Evolutionary conservation across 2,797 vertebrate genomes (phyloP).

Genomic region (Rallus crepitans): DNA sequence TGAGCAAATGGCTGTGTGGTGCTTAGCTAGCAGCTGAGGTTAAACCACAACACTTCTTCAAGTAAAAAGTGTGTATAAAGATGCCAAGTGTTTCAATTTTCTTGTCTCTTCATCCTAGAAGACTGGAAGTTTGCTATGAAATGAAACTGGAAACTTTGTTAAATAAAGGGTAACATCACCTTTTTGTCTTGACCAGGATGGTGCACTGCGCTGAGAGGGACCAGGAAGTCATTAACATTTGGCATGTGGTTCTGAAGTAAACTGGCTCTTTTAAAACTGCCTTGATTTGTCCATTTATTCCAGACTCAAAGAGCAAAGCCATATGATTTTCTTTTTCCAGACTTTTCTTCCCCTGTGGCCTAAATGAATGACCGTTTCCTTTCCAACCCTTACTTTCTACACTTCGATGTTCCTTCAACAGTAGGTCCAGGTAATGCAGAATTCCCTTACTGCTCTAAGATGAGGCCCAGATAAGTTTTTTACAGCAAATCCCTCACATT

Average conservation of each 20-base stretch:
- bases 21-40: too few species aligned
- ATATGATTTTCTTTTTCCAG: background rate
- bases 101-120: background rate
- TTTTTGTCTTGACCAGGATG: background rate
- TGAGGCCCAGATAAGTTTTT: background rate
- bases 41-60: background rate
- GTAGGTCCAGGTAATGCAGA: background rate
- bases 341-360: background rate
- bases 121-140: background rate
- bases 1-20: too few species aligned
- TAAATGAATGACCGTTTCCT: background rate
- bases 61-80: background rate
- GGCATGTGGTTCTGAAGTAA: background rate
- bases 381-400: background rate
- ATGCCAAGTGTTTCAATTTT: background rate
- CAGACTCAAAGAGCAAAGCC: background rate
- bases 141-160: background rate
- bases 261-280: background rate
- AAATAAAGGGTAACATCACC: background rate
- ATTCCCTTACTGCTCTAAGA: background rate
- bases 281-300: background rate
- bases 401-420: background rate
- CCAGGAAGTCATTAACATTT: background rate
- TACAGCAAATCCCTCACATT: background rate
- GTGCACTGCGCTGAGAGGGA: background rate